Base-by-base conservation (phyloP, 2,113 vertebrate genomes). In the Capra hircus region DNA sequence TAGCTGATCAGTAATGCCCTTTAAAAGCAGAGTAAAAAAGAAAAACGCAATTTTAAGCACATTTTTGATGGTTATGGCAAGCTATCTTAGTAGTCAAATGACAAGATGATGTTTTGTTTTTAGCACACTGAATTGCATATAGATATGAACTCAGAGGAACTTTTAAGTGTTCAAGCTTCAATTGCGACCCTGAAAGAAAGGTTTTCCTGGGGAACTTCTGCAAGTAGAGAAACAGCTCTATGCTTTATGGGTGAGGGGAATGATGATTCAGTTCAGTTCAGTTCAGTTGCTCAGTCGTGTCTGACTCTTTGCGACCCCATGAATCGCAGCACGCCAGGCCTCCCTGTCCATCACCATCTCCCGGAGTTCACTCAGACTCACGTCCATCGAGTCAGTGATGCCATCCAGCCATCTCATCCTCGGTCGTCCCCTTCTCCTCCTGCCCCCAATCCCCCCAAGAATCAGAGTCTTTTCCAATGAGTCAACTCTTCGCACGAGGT, bases 61-160 rank as follows among this genome's bases (percentile, higher is more conserved):
- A 59, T 64, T 88, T 91, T 94, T 95, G 36, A 85, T 80, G 36
- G 83, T 77, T 93, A 50, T 30, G 52, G 83, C 45, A 96, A 91
- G 8, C 16, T 95, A 77, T 83, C 85, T 82, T 83, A 84, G 55
- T 59, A 94, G 83, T 93, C 60, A 96, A 97, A 82, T 95, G 78
- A 95, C 83, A 94, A 89, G 85, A 90, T 52, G 43, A 96, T 40
- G 12, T 33, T 95, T 97, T 91, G 78, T 40, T 96, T 94, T 97
- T 33, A 74, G 50, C 52, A 95, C 28, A 84, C 59, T 23, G 12
- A 84, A 93, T 52, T 90, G 45, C 36, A 80, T 52, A 80, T 33
- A 87, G 43, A 67, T 91, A 78, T 50, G 55, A 94, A 95, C 67
- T 91, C 57, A 85, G 40, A 77, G 36, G 33, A 92, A 95, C 17